Base-by-base conservation (phyloP, 2,888 invertebrate species). In the Cerastis rubricosa region DNA sequence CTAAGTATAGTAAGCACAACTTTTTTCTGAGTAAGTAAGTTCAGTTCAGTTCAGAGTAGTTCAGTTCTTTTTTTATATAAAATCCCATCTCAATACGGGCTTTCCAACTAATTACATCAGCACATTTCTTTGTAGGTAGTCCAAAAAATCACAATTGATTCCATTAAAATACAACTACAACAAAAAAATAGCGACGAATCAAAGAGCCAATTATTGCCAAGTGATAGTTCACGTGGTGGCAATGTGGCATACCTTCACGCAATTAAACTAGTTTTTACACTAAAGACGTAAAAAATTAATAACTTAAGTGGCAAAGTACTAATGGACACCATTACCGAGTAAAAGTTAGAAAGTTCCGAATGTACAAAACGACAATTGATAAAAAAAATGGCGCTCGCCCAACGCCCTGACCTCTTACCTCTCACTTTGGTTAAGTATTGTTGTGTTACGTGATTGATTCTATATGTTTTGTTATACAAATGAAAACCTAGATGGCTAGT, bases 271-370 rank as follows among this genome's bases (percentile, higher is more conserved):
- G 76, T 81, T 86, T 87, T 87, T 85, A 70, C 67, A 83, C 51
- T 66, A 83, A 84, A 77, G 78, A 80, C 73, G 77, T 83, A 83
- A 87, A 87, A 88, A 90, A 89, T 78, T 89, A 90, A 89, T 90
- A 89, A 89, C 89, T 85, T 89, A 89, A 91, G 90, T 90, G 88
- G 84, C 85, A 73, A 89, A 88, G 80, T 87, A 85, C 88, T 90
- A 93, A 93, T 92, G 91, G 91, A 88, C 85, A 90, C 89, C 88
- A 92, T 91, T 90, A 90, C 90, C 76, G 89, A 91, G 94, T 94
- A 94, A 94, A 94, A 94, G 94, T 94, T 95, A 94, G 95, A 95
- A 94, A 95, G 94, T 92, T 80, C 78, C 80, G 83, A 78, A 89
- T 75, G 81, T 86, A 85, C 90, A 92, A 94, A 93, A 94, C 92